phyloP scores from a whole-genome alignment of 37 sponge, comb jelly and placozoan genomes.

The Ianthella basta region DNA sequence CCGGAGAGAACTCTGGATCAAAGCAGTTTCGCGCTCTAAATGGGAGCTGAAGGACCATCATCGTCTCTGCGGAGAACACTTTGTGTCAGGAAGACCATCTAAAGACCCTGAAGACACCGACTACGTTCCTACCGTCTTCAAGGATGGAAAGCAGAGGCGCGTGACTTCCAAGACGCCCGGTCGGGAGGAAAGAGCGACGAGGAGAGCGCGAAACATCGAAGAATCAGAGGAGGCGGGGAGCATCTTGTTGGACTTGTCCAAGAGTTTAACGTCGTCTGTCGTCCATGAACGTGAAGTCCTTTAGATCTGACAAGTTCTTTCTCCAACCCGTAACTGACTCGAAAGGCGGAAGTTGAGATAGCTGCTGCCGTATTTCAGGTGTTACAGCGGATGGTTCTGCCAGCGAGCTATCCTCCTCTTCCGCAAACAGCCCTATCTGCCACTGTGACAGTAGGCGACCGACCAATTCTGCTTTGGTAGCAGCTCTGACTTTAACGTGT shows the following conservation, averaged over 20 bases:
- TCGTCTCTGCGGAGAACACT: too few species aligned
- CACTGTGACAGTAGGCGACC: background rate
- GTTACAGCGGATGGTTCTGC: background rate
- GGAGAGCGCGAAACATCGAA: too few species aligned
- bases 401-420: background rate
- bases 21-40: background rate
- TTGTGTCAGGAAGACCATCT: too few species aligned
- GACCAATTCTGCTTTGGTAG: slow-evolving; percentile 13
- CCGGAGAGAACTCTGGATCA: background rate
- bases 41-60: too few species aligned
- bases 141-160: too few species aligned
- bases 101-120: too few species aligned
- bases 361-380: background rate
- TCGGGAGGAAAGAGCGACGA: too few species aligned
- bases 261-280: too few species aligned
- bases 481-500: background rate
- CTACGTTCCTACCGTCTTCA: too few species aligned
- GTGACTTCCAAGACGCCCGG: too few species aligned
- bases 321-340: background rate
- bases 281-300: slow-evolving; percentile 1
- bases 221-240: too few species aligned
- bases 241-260: too few species aligned
- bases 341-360: background rate
- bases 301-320: background rate
- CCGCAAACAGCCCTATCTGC: background rate